Evolutionary conservation across 2,888 invertebrate species (phyloP).

Genomic region (Lymantria dispar): DNA sequence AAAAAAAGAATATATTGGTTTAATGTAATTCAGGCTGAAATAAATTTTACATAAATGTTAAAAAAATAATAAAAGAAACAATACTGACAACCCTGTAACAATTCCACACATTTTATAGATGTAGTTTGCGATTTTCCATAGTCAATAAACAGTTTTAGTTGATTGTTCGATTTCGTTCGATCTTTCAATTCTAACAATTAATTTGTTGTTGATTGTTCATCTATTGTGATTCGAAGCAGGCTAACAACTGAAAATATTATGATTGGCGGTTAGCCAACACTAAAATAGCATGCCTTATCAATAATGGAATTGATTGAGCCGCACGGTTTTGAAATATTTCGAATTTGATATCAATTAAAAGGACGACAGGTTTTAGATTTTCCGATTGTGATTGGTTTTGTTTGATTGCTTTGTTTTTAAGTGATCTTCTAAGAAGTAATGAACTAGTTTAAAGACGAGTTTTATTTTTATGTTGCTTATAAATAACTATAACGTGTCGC

Average conservation of each 20-base stretch:
- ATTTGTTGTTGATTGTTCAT: constrained; percentile 36
- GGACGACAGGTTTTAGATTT: constrained; percentile 9
- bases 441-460: neutral
- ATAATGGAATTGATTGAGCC: constrained; percentile 25
- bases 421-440: neutral
- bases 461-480: neutral
- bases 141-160: constrained; percentile 44
- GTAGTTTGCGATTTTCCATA: constrained; percentile 55
- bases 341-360: constrained; percentile 14
- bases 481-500: too few relatives aligned
- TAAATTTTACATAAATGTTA: too few relatives aligned
- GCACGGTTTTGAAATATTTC: constrained; percentile 23
- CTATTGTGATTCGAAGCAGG: constrained; percentile 40
- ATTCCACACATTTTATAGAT: constrained; percentile 34
- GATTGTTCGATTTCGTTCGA: constrained; percentile 37
- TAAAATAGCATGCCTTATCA: constrained; percentile 26
- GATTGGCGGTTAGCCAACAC: constrained; percentile 32
- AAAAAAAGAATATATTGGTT: too few relatives aligned
- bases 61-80: constrained; percentile 5
- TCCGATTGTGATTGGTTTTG: constrained; percentile 7
- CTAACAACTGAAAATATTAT: constrained; percentile 27
- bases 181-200: constrained; percentile 31
- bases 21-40: too few relatives aligned
- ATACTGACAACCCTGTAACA: constrained; percentile 27
- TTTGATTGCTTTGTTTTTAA: constrained; percentile 9